These are phyloP conservation scores for Aleiodes leptofemur DNA, from an alignment of 2,888 invertebrate species.

Conservation along the genomic window DNA sequence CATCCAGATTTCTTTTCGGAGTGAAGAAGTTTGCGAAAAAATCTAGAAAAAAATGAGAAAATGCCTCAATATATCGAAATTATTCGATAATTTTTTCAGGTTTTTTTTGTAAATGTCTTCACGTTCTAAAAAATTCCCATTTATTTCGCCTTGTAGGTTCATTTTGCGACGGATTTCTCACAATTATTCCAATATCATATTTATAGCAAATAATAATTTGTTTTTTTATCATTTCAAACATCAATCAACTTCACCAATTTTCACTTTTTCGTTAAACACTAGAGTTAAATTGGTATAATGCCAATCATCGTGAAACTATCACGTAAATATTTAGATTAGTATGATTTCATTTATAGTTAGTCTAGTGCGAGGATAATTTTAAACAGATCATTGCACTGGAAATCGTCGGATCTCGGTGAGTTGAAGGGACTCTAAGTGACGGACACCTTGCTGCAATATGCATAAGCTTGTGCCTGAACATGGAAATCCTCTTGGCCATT, in stretches of 20 bases:
- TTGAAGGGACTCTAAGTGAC: conserved; percentile 67
- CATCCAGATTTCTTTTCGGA: too few species aligned
- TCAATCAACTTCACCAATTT: too few species aligned
- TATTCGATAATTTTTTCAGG: too few species aligned
- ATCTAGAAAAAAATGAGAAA: too few species aligned
- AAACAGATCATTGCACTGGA: conserved; percentile 16
- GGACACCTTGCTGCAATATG: conserved; percentile 72
- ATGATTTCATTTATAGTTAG: conserved; percentile 16
- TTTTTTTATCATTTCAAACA: neutral
- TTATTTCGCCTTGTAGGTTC: too few species aligned
- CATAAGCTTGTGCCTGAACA: conserved; percentile 69
- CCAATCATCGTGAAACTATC: neutral
- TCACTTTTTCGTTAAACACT: neutral
- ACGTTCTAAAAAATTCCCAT: too few species aligned
- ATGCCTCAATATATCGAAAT: too few species aligned
- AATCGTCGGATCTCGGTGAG: conserved; percentile 36
- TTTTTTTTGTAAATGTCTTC: too few species aligned
- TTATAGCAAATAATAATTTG: too few species aligned
- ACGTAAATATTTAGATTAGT: neutral
- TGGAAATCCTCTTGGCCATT: conserved; percentile 72
- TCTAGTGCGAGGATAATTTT: conserved; percentile 25
- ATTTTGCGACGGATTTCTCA: too few species aligned
- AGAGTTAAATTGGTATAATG: conserved; percentile 7
- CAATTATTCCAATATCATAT: too few species aligned
- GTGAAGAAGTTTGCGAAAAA: too few species aligned